Conservation (phyloP, 2,113 vertebrate species). For the Paracyprichromis sp. region DNA sequence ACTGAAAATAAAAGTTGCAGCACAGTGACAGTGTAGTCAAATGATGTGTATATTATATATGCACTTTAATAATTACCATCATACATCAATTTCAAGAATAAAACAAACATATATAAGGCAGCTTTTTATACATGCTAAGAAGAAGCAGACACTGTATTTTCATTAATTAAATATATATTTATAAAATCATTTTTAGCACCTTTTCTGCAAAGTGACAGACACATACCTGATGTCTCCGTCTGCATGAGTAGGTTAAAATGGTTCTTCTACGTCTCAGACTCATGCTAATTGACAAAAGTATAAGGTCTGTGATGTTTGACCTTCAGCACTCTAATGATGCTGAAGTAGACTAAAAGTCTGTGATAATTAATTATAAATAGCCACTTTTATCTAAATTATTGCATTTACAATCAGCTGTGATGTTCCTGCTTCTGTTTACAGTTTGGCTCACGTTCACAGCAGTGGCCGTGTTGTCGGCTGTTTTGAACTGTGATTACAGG, state of each 20-base stretch:
- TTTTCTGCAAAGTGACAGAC: background rate
- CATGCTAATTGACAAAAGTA: background rate
- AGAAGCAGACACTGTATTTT: background rate
- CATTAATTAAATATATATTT: background rate
- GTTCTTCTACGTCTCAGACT: background rate
- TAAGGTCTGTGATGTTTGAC: background rate
- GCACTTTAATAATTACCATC: background rate
- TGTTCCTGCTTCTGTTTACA: background rate
- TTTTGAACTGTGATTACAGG: conserved; percentile 44
- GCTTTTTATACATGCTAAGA: background rate
- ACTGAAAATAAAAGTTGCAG: background rate
- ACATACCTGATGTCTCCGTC: background rate
- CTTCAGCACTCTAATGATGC: background rate
- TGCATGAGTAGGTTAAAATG: background rate
- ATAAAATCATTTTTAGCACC: background rate
- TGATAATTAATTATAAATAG: background rate
- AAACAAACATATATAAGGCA: background rate
- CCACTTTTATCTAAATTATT: background rate
- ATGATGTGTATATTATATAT: background rate
- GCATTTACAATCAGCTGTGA: background rate
- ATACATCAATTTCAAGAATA: background rate
- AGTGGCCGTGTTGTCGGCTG: conserved; percentile 5
- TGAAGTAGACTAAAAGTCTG: background rate
- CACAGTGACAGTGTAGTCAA: background rate
- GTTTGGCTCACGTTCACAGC: background rate